phyloP scores from a whole-genome alignment of 2,113 vertebrate species.

The Scomber japonicus region DNA sequence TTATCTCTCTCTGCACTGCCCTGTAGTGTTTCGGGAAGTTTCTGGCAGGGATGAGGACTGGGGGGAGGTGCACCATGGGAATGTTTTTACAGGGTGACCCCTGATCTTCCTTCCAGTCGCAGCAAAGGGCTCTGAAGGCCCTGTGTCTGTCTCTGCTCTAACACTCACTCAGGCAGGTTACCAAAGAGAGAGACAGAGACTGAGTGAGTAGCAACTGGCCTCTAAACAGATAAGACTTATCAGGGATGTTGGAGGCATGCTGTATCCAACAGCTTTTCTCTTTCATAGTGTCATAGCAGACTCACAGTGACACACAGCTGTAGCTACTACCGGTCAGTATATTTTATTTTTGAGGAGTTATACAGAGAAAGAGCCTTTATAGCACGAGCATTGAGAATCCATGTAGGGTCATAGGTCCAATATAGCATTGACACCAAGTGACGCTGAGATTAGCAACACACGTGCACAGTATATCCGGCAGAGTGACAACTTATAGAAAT shows the following conservation, averaged over 20 bases:
- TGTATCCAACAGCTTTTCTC: slow-evolving; percentile 57
- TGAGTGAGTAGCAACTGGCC: slow-evolving; percentile 31
- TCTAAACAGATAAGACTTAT: slow-evolving; percentile 80
- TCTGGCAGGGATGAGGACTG: slow-evolving; percentile 66
- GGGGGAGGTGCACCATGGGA: slow-evolving; percentile 82
- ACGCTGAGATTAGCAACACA: slow-evolving; percentile 71
- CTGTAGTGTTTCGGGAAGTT: slow-evolving; percentile 71
- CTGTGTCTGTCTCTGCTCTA: slow-evolving; percentile 68
- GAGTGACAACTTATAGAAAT: slow-evolving; percentile 49
- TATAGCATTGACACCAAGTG: slow-evolving; percentile 65
- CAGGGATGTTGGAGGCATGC: slow-evolving; percentile 58
- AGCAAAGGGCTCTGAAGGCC: slow-evolving; percentile 64
- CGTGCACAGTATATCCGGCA: slow-evolving; percentile 48
- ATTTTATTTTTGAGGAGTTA: slow-evolving; percentile 63
- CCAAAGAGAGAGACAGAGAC: slow-evolving; percentile 32
- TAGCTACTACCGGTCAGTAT: slow-evolving; percentile 17
- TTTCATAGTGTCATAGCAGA: slow-evolving; percentile 34
- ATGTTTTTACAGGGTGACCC: slow-evolving; percentile 87
- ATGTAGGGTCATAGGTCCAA: slow-evolving; percentile 71
- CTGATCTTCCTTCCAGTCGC: slow-evolving; percentile 86
- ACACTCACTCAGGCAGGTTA: slow-evolving; percentile 73
- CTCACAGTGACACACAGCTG: slow-evolving; percentile 24
- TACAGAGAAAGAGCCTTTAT: slow-evolving; percentile 63
- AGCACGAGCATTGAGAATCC: slow-evolving; percentile 53
- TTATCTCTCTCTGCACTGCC: slow-evolving; percentile 22